A percentile compares a stretch with the other conserved stretches of the same genome.
Conservation (phyloP, 2,888 invertebrate genomes). For the Conistra vaccinii region DNA sequence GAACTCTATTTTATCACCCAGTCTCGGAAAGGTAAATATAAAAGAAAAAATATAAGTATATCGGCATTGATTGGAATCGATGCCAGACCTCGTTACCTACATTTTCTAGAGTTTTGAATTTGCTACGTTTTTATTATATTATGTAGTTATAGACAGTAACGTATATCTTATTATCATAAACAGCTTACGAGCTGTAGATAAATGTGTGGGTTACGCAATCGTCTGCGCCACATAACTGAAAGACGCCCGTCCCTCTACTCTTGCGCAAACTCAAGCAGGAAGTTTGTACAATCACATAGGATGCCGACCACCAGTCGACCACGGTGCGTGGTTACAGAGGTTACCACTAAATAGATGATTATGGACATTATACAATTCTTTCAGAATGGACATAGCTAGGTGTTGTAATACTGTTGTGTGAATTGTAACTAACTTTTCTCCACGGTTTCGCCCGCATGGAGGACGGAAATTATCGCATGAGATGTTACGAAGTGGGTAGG, state of each 20-base stretch:
- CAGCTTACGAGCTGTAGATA: background rate
- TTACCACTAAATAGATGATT: background rate
- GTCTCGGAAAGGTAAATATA: too few relatives aligned
- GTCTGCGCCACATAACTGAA: constrained; percentile 8
- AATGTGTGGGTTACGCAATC: constrained; percentile 3
- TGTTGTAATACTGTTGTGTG: background rate
- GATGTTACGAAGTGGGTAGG: background rate
- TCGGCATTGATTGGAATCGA: too few relatives aligned
- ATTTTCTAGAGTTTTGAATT: too few relatives aligned
- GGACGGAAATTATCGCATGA: background rate
- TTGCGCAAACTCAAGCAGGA: constrained; percentile 35
- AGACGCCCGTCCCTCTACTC: constrained; percentile 4
- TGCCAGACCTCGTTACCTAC: too few relatives aligned
- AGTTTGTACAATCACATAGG: constrained; percentile 27
- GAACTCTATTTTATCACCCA: too few relatives aligned
- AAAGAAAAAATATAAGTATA: too few relatives aligned
- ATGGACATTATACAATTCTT: background rate
- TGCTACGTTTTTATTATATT: too few relatives aligned
- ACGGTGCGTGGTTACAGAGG: background rate
- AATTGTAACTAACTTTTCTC: background rate
- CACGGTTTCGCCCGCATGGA: background rate
- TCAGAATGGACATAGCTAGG: background rate
- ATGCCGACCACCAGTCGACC: background rate
- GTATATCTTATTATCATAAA: constrained; percentile 14
- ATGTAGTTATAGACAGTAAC: background rate